These are phyloP conservation scores for Arothron firmamentum DNA, from an alignment of 2,113 vertebrate species.

Conservation along the genomic window DNA sequence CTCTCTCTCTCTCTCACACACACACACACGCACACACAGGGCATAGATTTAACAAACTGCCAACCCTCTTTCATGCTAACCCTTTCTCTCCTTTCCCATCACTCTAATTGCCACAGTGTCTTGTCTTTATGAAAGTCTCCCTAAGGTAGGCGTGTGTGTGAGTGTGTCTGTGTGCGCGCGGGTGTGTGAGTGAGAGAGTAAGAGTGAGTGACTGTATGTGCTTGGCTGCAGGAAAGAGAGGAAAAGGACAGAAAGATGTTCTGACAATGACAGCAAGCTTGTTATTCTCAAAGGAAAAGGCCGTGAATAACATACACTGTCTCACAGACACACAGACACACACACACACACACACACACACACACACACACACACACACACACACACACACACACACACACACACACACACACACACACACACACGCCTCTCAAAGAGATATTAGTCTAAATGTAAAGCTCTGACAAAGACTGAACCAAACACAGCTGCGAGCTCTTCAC, in stretches of 20 bases:
- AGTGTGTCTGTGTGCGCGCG: conserved; percentile 1
- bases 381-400: not conserved
- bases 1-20: conserved; percentile 1
- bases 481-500: conserved; percentile 9
- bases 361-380: not conserved
- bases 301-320: not conserved
- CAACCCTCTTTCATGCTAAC: not conserved
- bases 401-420: not conserved
- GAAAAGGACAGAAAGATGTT: conserved; percentile 19
- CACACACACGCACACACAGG: conserved; percentile 1
- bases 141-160: conserved; percentile 18
- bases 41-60: conserved; percentile 6
- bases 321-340: not conserved
- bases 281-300: conserved; percentile 34
- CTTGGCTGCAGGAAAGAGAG: conserved; percentile 6
- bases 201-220: conserved; percentile 1
- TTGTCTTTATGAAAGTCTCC: conserved; percentile 52
- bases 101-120: conserved; percentile 52
- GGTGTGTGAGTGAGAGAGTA: not conserved
- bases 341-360: conserved; percentile 2
- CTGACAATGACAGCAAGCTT: conserved; percentile 37
- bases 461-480: conserved; percentile 5
- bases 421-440: not conserved
- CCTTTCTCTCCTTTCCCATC: conserved; percentile 16
- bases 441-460: conserved; percentile 31